Evolutionary conservation across 2,888 invertebrate genomes (phyloP).

Genomic region (Drosophila barbarae): DNA sequence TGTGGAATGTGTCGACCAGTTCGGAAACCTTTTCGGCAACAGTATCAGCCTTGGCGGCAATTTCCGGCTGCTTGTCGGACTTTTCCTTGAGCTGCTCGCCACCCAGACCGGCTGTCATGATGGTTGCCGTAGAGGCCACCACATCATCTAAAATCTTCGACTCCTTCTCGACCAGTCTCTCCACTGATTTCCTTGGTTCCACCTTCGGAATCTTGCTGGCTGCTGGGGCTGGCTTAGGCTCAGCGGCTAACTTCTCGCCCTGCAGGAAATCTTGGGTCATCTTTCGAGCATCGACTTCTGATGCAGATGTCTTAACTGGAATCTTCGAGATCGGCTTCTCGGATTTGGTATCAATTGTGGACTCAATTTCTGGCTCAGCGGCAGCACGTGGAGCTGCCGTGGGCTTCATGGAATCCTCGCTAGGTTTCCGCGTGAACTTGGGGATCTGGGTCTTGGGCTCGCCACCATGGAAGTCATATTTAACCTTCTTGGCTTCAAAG

Average conservation of each 20-base stretch:
- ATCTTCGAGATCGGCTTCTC: slow-evolving; percentile 61
- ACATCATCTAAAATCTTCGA: slow-evolving; percentile 55
- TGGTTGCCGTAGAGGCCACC: slow-evolving; percentile 50
- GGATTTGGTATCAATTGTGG: slow-evolving; percentile 46
- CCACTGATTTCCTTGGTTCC: slow-evolving; percentile 62
- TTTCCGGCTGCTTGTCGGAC: slow-evolving; percentile 41
- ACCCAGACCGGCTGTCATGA: slow-evolving; percentile 58
- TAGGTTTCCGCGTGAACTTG: slow-evolving; percentile 48
- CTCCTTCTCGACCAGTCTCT: slow-evolving; percentile 52
- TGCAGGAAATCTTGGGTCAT: slow-evolving; percentile 64
- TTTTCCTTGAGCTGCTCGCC: slow-evolving; percentile 34
- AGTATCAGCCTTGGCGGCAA: slow-evolving; percentile 59
- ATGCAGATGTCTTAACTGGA: slow-evolving; percentile 52
- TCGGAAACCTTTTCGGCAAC: slow-evolving; percentile 59
- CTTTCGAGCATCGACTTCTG: slow-evolving; percentile 55
- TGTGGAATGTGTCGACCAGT: slow-evolving; percentile 61
- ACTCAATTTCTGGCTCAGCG: slow-evolving; percentile 50
- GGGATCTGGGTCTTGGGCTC: slow-evolving; percentile 68
- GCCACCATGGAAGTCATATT: slow-evolving; percentile 68
- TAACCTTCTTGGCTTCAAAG: slow-evolving; percentile 69
- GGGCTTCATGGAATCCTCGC: slow-evolving; percentile 54
- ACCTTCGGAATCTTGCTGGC: slow-evolving; percentile 68
- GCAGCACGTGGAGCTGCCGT: slow-evolving; percentile 65
- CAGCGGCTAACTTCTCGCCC: slow-evolving; percentile 53
- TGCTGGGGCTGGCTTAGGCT: slow-evolving; percentile 51